A percentile compares a stretch with the other conserved stretches of the same genome.
phyloP scores from a whole-genome alignment of 2,888 invertebrate species.

The Agrotis exclamationis region DNA sequence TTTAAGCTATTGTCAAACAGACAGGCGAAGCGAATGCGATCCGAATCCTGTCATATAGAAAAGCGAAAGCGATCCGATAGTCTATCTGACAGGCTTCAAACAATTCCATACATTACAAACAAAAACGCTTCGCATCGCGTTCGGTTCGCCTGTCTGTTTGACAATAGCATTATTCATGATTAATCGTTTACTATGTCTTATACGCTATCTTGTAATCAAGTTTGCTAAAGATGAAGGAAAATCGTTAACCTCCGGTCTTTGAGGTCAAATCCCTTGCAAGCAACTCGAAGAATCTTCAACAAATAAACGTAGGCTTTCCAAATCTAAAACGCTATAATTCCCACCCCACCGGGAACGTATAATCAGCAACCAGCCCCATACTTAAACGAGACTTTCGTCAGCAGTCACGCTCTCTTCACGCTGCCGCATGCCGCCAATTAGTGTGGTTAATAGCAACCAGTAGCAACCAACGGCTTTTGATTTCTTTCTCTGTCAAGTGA shows the following conservation, averaged over 20 bases:
- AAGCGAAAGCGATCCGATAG: too few relatives aligned
- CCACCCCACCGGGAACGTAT: constrained; percentile 20
- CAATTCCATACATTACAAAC: too few relatives aligned
- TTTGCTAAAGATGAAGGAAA: neutral
- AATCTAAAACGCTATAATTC: constrained; percentile 30
- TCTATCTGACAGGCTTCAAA: too few relatives aligned
- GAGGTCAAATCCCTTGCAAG: neutral
- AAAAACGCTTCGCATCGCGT: too few relatives aligned
- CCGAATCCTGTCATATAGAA: too few relatives aligned
- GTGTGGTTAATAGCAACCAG: constrained; percentile 74
- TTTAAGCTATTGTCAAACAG: too few relatives aligned
- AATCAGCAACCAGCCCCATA: constrained; percentile 41
- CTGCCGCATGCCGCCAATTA: constrained; percentile 75
- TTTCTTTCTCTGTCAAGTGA: constrained; percentile 63
- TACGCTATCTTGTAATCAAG: too few relatives aligned
- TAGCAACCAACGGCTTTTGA: constrained; percentile 52
- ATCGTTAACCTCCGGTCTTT: neutral
- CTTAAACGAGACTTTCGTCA: constrained; percentile 65
- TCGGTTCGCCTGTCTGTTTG: too few relatives aligned
- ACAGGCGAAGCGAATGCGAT: too few relatives aligned
- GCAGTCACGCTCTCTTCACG: constrained; percentile 82
- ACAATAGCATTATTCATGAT: too few relatives aligned
- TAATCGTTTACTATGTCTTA: too few relatives aligned
- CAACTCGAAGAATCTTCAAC: neutral
- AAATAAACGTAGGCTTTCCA: constrained; percentile 27